Conservation (phyloP, 2,113 vertebrate species). For the Arenaria interpres region DNA sequence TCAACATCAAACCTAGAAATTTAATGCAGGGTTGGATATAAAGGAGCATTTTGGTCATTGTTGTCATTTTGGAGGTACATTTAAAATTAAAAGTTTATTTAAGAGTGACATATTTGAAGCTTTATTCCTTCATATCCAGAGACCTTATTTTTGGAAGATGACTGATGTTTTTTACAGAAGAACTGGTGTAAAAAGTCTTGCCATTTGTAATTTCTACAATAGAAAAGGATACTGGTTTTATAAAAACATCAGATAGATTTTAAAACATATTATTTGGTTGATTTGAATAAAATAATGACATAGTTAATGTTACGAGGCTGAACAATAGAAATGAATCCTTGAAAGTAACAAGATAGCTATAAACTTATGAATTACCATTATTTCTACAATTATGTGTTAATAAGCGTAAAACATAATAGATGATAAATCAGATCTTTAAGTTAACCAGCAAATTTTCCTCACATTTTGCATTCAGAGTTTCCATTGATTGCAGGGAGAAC, state of each 20-base stretch:
- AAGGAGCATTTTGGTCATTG: neutral
- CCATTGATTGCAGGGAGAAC: neutral
- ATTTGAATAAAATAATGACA: neutral
- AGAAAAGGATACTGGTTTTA: neutral
- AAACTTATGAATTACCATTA: neutral
- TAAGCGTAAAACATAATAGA: neutral
- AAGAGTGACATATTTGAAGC: neutral
- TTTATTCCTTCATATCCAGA: neutral
- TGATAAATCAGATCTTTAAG: neutral
- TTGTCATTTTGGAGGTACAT: neutral
- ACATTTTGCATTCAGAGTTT: neutral
- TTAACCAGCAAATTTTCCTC: neutral
- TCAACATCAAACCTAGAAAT: neutral
- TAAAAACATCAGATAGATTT: neutral
- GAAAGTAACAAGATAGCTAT: neutral
- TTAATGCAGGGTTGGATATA: neutral
- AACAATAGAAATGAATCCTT: neutral
- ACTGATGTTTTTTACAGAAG: neutral
- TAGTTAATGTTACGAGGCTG: neutral
- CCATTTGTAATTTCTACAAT: neutral
- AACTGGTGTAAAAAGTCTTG: neutral
- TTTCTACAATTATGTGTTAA: neutral
- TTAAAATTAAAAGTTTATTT: neutral
- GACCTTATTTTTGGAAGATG: neutral
- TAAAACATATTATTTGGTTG: neutral